Percentiles rank a stretch among this genome's conserved stretches.
These are phyloP conservation scores for Pelvicachromis taeniatus DNA, from an alignment of 2,113 vertebrate species.

Conservation along the genomic window DNA sequence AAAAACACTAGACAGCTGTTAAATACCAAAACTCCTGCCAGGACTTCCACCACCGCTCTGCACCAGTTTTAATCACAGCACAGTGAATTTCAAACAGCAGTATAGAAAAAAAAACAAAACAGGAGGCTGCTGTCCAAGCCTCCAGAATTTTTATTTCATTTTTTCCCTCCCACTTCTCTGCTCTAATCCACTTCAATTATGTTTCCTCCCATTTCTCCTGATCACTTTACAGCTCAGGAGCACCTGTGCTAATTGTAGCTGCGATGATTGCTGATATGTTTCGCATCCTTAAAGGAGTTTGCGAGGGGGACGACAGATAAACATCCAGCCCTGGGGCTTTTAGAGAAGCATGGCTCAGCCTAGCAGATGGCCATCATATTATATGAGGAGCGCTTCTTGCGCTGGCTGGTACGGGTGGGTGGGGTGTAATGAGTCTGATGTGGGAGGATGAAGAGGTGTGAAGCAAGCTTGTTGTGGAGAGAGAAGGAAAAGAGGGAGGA, in stretches of 20 bases:
- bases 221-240: constrained; percentile 70
- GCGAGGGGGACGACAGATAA: constrained; percentile 65
- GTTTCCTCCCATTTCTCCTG: constrained; percentile 71
- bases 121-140: constrained; percentile 59
- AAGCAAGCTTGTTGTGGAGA: constrained; percentile 7
- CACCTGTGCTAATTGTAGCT: constrained; percentile 73
- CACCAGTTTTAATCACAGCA: constrained; percentile 66
- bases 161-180: constrained; percentile 55
- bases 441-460: constrained; percentile 26
- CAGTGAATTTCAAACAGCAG: constrained; percentile 64
- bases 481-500: not conserved
- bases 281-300: constrained; percentile 72
- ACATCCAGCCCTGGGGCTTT: constrained; percentile 68
- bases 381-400: constrained; percentile 56
- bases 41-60: constrained; percentile 38
- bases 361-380: constrained; percentile 76
- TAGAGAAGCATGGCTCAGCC: constrained; percentile 65
- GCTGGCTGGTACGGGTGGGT: constrained; percentile 54
- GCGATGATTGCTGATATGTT: constrained; percentile 67
- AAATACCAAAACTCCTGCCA: constrained; percentile 46
- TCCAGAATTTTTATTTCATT: constrained; percentile 59
- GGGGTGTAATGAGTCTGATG: constrained; percentile 64
- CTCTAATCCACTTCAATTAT: constrained; percentile 73
- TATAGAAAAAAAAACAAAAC: constrained; percentile 4
- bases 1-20: constrained; percentile 54